Evolutionary conservation across 2,113 vertebrate species (phyloP), one percentile per base, ranked within the genome.

Genomic region (Sigmodon hispidus): DNA sequence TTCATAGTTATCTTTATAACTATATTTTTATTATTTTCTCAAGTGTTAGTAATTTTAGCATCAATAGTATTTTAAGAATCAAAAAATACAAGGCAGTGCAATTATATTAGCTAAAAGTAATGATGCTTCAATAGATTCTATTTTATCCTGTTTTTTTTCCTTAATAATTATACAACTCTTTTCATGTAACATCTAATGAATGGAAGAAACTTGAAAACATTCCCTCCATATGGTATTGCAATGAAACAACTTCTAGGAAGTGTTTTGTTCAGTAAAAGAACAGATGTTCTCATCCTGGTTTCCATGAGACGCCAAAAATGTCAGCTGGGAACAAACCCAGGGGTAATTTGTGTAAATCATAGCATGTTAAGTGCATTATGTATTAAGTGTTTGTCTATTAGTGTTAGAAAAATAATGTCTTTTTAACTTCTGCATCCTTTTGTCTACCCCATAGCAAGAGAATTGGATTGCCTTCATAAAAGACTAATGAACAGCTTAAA

Each of bases 321-420:
- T 94, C 95, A 96, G 48, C 77, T 95, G 87, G 94, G 92, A 97
- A 92, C 43, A 93, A 97, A 97, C 94, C 61, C 3, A 31, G 48
- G 88, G 45, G 77, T 96, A 97, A 95, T 98, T 97, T 96, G 94
- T 93, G 90, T 97, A 97, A 98, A 96, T 97, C 94, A 96, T 95
- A 95, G 76, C 91, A 89, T 57, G 81, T 96, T 97, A 96, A 97
- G 87, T 93, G 86, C 80, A 94, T 96, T 96, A 93, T 96, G 31
- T 93, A 97, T 97, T 97, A 97, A 97, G 88, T 70, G 88, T 92
- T 97, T 96, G 77, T 87, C 95, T 97, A 92, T 98, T 97, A 97
- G 88, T 85, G 9, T 15, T 95, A 92, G 90, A 93, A 97, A 97
- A 98, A 98, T 96, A 96, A 95, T 91, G 77, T 94, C 77, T 94